Base-by-base conservation (phyloP, 2,797 vertebrate species). In the Otolemur crassicaudatus region DNA sequence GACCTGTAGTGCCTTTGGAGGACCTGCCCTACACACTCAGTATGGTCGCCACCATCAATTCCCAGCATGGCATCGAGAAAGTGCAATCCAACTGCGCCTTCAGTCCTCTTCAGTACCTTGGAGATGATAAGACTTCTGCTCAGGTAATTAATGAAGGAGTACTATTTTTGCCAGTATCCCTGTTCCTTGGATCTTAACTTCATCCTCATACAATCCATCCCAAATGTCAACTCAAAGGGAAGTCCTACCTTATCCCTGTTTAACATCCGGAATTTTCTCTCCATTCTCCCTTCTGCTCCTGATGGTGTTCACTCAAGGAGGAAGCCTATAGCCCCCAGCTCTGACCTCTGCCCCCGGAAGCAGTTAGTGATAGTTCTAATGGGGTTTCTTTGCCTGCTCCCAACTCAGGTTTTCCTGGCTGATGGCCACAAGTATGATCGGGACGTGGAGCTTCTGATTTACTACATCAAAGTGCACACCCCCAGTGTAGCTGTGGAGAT, bases 361-460 rank as follows among this genome's bases (percentile, higher is more conserved):
- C 11, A 49, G 25, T n/a, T 17, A 40, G 29, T 17, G 49, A 12
- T 5, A 22, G 1, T 69, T 70, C 69, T 81, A 23, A 85, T 3
- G 0, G 53, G 25, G 19, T 9, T 93, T 17, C 76, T 88, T 84
- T 65, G n/a, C 34, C 80, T 65, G 3, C 85, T 37, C 25, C 65
- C 40, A 49, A 63, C 81, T 60, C 93, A 99, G 99, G 98, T 99
- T 46, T 98, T 98, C 88, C 97, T 99, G 98, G 98, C 98, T 90
- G 96, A 98, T 92, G 99, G 98, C 96, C 98, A 99, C 96, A 98
- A 98, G 96, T 99, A 99, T 98, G 99, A 99, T 96, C 98, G 97
- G 79, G 99, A 99, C 63, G 98, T 99, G 70, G 98, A 99, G 61
- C 96, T 99, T 76, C 97, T 99, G 97, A 97, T 99, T 83, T 99